These are phyloP conservation scores for Stomatorhinus ivindoensis DNA, from an alignment of 2,113 vertebrate genomes.

Conservation along the genomic window DNA sequence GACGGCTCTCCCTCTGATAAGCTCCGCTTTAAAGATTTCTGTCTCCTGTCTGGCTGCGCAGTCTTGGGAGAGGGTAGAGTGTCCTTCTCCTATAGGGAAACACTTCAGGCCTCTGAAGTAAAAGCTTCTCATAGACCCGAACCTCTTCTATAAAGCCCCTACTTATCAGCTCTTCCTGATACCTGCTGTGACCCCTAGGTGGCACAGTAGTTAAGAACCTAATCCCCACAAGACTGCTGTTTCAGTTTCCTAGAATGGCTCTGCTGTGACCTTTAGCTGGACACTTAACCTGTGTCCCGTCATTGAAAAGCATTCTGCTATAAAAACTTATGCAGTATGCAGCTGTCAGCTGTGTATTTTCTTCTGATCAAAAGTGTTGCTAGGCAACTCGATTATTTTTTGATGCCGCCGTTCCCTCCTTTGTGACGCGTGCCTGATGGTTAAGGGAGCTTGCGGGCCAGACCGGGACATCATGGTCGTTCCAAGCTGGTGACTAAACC, in stretches of 20 bases:
- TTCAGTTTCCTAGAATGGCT: neutral
- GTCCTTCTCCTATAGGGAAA: neutral
- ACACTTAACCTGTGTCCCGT: neutral
- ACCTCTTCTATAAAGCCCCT: neutral
- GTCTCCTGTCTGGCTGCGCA: neutral
- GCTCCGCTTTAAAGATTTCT: neutral
- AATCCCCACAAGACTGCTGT: neutral
- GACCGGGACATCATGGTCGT: neutral
- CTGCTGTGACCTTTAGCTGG: neutral
- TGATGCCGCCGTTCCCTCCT: neutral
- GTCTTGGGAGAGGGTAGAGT: neutral
- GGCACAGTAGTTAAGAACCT: neutral
- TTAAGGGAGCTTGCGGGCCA: neutral
- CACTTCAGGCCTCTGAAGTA: neutral
- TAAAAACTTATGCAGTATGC: neutral
- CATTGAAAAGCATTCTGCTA: neutral
- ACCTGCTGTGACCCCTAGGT: neutral
- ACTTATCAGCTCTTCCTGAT: neutral
- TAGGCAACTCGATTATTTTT: neutral
- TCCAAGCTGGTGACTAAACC: neutral
- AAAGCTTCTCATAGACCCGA: neutral
- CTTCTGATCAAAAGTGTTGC: neutral
- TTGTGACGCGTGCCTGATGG: neutral
- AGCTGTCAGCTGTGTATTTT: neutral
- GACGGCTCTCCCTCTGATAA: neutral